Percentiles rank a stretch among this genome's conserved stretches.
Conservation (phyloP, 2,113 vertebrate genomes). For the Brevimyrus niger region DNA sequence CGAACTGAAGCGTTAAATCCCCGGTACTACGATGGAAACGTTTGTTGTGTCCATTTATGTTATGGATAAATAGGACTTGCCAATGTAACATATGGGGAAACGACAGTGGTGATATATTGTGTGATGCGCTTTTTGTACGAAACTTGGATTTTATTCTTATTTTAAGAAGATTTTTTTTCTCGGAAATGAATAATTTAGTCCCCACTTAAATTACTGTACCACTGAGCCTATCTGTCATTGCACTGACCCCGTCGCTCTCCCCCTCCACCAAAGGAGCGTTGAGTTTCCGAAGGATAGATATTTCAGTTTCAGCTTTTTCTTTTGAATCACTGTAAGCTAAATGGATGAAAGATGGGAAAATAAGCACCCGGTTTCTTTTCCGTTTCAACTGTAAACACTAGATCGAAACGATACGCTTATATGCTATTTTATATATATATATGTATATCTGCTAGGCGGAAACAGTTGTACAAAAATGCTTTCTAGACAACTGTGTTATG, state of each 20-base stretch:
- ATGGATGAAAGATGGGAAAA: background rate
- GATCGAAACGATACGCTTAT: background rate
- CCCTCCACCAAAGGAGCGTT: background rate
- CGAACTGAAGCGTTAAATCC: background rate
- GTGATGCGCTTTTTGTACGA: background rate
- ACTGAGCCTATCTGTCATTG: slow-evolving; percentile 61
- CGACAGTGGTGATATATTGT: background rate
- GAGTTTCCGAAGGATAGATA: slow-evolving; percentile 54
- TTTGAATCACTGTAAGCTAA: background rate
- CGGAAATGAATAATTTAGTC: background rate
- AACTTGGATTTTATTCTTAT: background rate
- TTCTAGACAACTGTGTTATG: background rate
- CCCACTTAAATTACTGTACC: slow-evolving; percentile 26
- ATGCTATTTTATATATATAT: background rate
- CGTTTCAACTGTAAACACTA: slow-evolving; percentile 34
- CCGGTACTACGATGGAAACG: background rate
- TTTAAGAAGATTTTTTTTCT: background rate
- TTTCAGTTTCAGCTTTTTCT: slow-evolving; percentile 50
- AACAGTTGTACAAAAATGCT: background rate
- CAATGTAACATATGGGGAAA: background rate
- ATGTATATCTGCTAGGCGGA: background rate
- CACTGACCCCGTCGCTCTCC: slow-evolving; percentile 56
- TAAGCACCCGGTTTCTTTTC: background rate
- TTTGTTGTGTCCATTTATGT: background rate
- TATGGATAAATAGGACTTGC: background rate